phyloP scores from a whole-genome alignment of 1,140 invertebrate species.

The Batillaria attramentaria region DNA sequence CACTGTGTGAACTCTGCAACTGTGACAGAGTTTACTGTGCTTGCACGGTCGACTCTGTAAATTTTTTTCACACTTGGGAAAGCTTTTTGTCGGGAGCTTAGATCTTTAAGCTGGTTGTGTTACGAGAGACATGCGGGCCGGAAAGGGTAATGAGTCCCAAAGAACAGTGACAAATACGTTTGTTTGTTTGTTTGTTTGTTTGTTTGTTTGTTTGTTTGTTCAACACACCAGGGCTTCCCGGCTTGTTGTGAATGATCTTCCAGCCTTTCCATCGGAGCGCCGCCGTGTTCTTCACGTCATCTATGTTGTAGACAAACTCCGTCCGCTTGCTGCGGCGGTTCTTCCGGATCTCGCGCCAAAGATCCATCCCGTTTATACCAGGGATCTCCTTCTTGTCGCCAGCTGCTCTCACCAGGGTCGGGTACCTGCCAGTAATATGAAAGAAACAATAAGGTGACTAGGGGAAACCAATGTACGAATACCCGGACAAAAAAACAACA shows the following conservation, averaged over 20 bases:
- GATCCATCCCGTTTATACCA: slow-evolving; percentile 10
- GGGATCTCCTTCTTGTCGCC: neutral
- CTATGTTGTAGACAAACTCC: slow-evolving; percentile 3
- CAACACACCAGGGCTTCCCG: neutral
- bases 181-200: no score
- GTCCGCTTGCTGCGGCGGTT: neutral
- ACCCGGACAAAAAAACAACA: neutral
- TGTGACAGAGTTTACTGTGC: no score
- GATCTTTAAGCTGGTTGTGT: no score
- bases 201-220: no score
- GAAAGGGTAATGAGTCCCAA: neutral
- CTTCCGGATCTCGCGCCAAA: neutral
- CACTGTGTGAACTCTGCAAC: no score
- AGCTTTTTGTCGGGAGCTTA: no score
- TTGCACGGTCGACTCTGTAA: no score
- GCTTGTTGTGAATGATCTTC: slow-evolving; percentile 1
- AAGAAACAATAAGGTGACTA: no score
- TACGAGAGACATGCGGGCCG: neutral
- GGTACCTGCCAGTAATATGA: neutral
- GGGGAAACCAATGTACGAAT: neutral
- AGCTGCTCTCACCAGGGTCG: slow-evolving; percentile 1
- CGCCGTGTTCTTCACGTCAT: slow-evolving; percentile 15
- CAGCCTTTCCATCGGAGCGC: slow-evolving; percentile 8
- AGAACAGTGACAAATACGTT: no score
- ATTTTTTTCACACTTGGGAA: no score